Conservation (phyloP, 2,113 vertebrate species). For the Taxidea taxus region DNA sequence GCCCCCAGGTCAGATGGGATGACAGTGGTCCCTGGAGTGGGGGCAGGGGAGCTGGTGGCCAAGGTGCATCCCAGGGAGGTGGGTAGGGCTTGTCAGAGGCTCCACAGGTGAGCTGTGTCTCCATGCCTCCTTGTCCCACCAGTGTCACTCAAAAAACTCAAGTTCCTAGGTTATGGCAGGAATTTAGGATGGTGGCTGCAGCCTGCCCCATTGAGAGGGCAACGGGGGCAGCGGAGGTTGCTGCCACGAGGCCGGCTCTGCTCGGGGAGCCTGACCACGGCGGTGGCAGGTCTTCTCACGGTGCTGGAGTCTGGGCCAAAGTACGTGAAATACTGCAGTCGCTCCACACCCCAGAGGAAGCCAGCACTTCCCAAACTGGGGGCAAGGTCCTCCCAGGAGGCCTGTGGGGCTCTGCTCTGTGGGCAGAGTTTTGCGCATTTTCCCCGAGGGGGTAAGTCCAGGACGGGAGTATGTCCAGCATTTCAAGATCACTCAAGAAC, state of each 20-base stretch:
- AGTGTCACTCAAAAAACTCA: not conserved
- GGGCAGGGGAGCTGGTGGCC: not conserved
- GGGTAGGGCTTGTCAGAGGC: accelerated
- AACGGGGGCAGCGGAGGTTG: accelerated
- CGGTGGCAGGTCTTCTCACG: not conserved
- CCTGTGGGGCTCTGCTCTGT: not conserved
- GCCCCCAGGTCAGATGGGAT: accelerated
- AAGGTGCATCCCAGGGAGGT: not conserved
- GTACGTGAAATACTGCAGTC: too few relatives aligned
- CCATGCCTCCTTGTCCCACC: accelerated
- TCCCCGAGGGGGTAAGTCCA: not conserved
- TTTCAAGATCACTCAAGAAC: not conserved
- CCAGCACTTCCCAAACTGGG: too few relatives aligned
- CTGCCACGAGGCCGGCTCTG: accelerated
- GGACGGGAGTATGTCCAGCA: not conserved
- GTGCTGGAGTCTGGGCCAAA: not conserved
- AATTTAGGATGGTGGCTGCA: accelerated
- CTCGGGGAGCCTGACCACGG: accelerated
- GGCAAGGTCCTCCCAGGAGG: not conserved
- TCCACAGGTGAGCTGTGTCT: accelerated
- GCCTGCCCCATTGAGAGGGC: accelerated
- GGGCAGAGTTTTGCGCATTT: accelerated
- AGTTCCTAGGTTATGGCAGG: not conserved
- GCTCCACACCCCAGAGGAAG: not conserved
- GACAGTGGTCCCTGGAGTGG: accelerated